A percentile compares a stretch with the other conserved stretches of the same genome.
Conservation (phyloP, 1,140 invertebrate species). For the Drosophila lacteicornis region DNA sequence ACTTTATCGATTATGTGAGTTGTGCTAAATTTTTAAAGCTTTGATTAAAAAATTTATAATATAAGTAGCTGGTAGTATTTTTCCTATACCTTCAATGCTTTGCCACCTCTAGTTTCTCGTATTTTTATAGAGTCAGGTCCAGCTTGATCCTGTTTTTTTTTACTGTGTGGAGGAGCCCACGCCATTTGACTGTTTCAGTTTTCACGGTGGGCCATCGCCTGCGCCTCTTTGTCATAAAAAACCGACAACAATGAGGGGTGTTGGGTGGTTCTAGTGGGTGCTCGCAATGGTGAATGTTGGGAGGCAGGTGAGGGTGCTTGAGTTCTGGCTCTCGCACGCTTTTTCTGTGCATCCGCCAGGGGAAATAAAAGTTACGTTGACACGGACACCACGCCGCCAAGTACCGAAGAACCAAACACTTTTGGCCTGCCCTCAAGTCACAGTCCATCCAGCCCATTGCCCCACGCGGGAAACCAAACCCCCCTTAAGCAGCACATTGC, state of each 20-base stretch:
- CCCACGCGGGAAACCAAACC: constrained; percentile 1
- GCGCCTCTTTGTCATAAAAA: constrained; percentile 71
- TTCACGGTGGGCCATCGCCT: constrained; percentile 51
- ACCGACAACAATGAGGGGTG: constrained; percentile 65
- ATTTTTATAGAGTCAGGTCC: too few relatives aligned
- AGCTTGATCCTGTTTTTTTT: neutral
- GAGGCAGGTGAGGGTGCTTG: constrained; percentile 39
- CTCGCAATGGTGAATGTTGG: neutral
- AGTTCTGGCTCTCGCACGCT: constrained; percentile 15
- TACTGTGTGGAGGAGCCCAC: constrained; percentile 38
- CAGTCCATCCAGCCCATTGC: constrained; percentile 51
- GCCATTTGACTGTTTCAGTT: constrained; percentile 70
- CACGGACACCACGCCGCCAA: constrained; percentile 70
- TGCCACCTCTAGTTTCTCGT: neutral
- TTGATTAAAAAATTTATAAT: too few relatives aligned
- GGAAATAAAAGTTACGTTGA: constrained; percentile 82
- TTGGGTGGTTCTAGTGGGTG: constrained; percentile 27
- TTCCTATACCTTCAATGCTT: neutral
- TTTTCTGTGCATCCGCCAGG: constrained; percentile 60
- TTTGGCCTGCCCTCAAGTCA: constrained; percentile 58
- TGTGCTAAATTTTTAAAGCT: too few relatives aligned
- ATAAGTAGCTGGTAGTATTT: too few relatives aligned
- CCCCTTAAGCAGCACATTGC: constrained; percentile 10
- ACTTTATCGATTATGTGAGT: neutral
- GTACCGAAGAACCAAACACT: constrained; percentile 67